Evolutionary conservation across 2,113 vertebrate species (phyloP).

Genomic region (Carollia perspicillata): DNA sequence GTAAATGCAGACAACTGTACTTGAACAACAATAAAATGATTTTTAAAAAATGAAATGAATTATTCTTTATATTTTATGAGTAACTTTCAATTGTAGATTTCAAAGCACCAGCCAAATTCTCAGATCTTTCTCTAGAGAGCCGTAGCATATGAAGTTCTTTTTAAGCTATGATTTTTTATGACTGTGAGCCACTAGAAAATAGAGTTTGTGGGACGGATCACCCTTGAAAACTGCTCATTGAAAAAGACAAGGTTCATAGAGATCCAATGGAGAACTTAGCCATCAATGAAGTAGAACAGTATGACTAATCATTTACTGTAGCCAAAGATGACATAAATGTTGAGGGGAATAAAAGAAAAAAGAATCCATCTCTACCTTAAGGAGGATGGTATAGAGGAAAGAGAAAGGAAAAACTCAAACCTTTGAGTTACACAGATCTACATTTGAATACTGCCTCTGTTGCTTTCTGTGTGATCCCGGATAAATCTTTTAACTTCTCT

Average conservation of each 20-base stretch:
- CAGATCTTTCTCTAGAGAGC: slow-evolving; percentile 40
- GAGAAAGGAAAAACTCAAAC: neutral
- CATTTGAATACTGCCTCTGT: neutral
- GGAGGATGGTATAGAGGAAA: neutral
- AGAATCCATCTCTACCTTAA: neutral
- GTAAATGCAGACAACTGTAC: no score
- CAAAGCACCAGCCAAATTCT: slow-evolving; percentile 40
- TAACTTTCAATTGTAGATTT: slow-evolving; percentile 52
- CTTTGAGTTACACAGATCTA: neutral
- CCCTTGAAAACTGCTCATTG: slow-evolving; percentile 25
- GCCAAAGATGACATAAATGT: neutral
- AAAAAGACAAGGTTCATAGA: neutral
- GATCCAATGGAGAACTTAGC: neutral
- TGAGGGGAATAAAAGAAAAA: neutral
- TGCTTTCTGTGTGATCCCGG: neutral
- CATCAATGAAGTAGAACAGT: neutral
- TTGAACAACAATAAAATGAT: no score
- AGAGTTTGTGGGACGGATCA: neutral
- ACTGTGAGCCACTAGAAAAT: slow-evolving; percentile 31
- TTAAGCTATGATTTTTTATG: slow-evolving; percentile 10
- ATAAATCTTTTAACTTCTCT: neutral
- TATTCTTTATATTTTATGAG: slow-evolving; percentile 17
- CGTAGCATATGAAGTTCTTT: neutral
- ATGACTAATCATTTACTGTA: neutral
- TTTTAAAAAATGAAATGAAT: slow-evolving; percentile 14